Evolutionary conservation across 2,888 invertebrate genomes (phyloP).

Genomic region (Pecten maximus): DNA sequence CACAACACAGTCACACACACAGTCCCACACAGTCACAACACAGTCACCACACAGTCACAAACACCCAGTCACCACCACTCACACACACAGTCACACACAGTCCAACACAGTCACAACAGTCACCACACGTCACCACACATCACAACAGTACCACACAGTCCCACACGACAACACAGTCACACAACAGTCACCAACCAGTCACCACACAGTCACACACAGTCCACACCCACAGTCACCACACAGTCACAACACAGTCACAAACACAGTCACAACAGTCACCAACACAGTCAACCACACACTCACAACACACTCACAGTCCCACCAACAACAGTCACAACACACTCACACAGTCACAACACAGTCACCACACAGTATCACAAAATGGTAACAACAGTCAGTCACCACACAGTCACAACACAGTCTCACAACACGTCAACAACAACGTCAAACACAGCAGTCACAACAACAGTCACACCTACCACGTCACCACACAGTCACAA

Average conservation of each 20-base stretch:
- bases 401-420: not conserved
- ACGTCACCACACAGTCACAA: too few species aligned
- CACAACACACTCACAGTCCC: not conserved
- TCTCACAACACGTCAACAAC: not conserved
- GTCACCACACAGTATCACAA: not conserved
- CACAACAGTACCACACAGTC: not conserved
- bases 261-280: too few species aligned
- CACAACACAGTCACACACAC: too few species aligned
- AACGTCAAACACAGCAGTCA: too few species aligned
- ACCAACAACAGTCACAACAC: not conserved
- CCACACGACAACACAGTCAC: too few species aligned
- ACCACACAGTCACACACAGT: not conserved
- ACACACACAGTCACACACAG: not conserved
- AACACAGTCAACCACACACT: not conserved
- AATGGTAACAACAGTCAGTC: not conserved
- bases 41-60: too few species aligned
- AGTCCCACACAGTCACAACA: too few species aligned
- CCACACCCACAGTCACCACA: too few species aligned
- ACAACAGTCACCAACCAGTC: too few species aligned
- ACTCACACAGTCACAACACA: not conserved
- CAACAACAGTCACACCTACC: too few species aligned
- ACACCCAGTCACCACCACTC: too few species aligned
- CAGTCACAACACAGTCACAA: not conserved
- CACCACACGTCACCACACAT: not conserved
- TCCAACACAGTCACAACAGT: too few species aligned